Base-by-base conservation (phyloP, 30 jellyfish, hydroid and myxozoan genomes). In the Pseudorhiza aurosa region DNA sequence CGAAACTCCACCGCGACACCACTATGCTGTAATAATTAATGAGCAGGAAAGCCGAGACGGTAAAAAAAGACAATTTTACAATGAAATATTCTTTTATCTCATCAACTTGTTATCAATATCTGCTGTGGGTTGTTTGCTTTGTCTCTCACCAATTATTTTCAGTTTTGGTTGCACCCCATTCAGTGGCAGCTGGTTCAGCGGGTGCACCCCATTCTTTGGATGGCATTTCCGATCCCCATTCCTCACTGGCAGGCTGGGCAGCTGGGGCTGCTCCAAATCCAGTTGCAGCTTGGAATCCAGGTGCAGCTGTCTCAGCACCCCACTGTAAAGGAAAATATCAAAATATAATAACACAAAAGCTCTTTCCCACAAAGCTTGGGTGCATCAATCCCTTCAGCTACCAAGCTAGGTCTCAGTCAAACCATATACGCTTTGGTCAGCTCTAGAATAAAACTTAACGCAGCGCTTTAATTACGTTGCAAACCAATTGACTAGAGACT, bases 221-320 rank as follows among this genome's bases (percentile, higher is more conserved):
- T 43, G 72, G 45, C 0, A 58, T 11, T 39, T 65, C 87, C 4
- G 95, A 79, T 37, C 98, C 96, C 98, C 98, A 91, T 12, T 84
- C 98, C 44, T 88, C 96, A 72, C 82, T 50, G 6, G 94, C 82
- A 4, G 67, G 68, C 45, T 85, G 69, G 21, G 33, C 90, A 33
- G 59, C 75, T 53, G 67, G 67, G 7, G 87, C 81, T 14, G 46
- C 28, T 24, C 75, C 59, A 1, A 62, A 82, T 8, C 65, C 69
- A 25, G 96, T 84, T 56, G 98, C 80, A 7, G 85, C 88, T 65
- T 39, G 78, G 74, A 67, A 44, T 14, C 58, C 96, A 29, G 98
- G 80, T 43, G 79, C 65, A 19, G 82, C 88, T 25, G 81, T 75
- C 43, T 74, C 83, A 0, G 88, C 96, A 44, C 90, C 90, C 95